Evolutionary conservation across 2,113 vertebrate genomes (phyloP).

Genomic region (Centropus unirufus): DNA sequence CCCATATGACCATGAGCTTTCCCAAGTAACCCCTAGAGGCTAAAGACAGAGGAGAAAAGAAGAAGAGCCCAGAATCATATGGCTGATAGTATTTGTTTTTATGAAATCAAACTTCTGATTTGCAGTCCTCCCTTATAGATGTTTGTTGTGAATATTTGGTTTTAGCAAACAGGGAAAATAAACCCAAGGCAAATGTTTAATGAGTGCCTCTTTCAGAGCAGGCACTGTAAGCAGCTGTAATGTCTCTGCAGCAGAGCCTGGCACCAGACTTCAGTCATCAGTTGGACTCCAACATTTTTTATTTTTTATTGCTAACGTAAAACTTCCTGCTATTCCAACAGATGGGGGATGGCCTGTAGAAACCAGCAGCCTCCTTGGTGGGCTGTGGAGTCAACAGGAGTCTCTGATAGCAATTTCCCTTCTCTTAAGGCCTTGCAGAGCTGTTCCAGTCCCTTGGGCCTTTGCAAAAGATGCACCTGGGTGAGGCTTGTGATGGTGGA

Average conservation of each 20-base stretch:
- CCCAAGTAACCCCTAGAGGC: background rate
- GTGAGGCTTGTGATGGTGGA: background rate
- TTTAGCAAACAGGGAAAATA: conserved; percentile 44
- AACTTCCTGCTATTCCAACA: conserved; percentile 68
- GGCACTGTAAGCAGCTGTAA: conserved; percentile 58
- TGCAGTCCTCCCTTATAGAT: background rate
- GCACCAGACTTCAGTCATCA: conserved; percentile 65
- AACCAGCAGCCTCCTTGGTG: conserved; percentile 63
- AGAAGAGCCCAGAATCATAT: background rate
- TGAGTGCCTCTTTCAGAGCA: conserved; percentile 50
- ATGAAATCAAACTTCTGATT: conserved; percentile 33
- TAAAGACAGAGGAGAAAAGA: background rate
- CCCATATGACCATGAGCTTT: background rate
- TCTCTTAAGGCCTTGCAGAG: conserved; percentile 43
- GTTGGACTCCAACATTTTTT: conserved; percentile 69
- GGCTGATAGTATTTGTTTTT: background rate
- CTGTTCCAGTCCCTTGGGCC: conserved; percentile 48
- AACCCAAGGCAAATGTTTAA: conserved; percentile 67
- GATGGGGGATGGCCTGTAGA: conserved; percentile 60
- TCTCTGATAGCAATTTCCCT: conserved; percentile 56
- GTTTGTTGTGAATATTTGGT: conserved; percentile 7
- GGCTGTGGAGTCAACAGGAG: conserved; percentile 42
- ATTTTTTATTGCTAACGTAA: conserved; percentile 63
- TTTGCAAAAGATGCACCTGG: conserved; percentile 47
- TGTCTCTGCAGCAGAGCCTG: conserved; percentile 42